Base-by-base conservation (phyloP, 2,113 vertebrate genomes). In the Phoxinus phoxinus region DNA sequence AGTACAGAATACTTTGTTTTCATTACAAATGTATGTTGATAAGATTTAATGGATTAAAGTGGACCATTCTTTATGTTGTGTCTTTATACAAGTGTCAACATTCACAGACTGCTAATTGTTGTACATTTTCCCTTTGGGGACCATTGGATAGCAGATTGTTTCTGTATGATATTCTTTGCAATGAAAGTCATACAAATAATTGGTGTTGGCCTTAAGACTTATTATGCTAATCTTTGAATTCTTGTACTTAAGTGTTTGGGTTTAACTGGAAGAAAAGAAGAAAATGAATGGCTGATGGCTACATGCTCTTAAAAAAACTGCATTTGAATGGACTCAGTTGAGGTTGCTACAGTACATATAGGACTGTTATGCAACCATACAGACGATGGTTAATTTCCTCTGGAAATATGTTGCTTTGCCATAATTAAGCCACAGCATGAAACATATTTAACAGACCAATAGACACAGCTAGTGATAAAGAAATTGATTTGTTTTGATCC, bases 1-100 rank as follows among this genome's bases (percentile, higher is more conserved):
- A 86, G 81, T 86, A 84, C 32, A 1, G 13, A 72, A 72, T 81
- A 83, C 74, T 17, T 46, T 35, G 53, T 74, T 85, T 41, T 11
- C 32, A 23, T 75, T 78, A 88, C 59, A 69, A 17, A 12, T 71
- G 44, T 84, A 71, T 90, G 83, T 90, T 89, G 88, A 87, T 48
- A 21, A 59, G 46, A 85, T 83, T 78, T 46, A 69, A 35, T 21
- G 23, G 41, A 59, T 83, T 90, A 81, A 86, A 37, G 27, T 5
- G 67, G 82, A 89, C 90, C 88, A 86, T 21, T 44, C 41, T 17
- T 35, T 25, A 61, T 25, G 25, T 56, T 48, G 13, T 84, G 69
- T 73, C 3, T 59, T 6, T 72, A 1, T 85, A 3, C 53, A 7
- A 67, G 69, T 73, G 37, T 74, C 35, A 6, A 59, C 27, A 63